phyloP scores from a whole-genome alignment of 2,113 vertebrate species.

The Melanerpes formicivorus region DNA sequence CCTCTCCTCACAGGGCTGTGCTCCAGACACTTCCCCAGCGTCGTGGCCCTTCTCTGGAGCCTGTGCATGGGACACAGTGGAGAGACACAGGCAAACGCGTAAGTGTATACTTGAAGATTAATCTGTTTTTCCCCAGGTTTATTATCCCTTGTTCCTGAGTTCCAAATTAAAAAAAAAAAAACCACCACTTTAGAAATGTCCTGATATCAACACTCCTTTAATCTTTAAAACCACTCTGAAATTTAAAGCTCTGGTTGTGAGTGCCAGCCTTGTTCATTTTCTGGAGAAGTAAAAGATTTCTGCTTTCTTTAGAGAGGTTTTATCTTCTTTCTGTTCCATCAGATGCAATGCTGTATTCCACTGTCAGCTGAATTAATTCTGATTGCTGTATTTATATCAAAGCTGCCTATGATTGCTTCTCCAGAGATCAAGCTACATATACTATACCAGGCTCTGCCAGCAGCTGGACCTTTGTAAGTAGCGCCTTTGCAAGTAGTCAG shows the following conservation, averaged over 20 bases:
- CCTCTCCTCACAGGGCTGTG: no score
- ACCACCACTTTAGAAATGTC: background rate
- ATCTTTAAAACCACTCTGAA: background rate
- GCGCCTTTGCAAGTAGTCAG: background rate
- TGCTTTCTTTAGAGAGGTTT: background rate
- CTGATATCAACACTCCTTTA: background rate
- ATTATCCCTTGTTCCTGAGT: background rate
- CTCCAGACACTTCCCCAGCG: no score
- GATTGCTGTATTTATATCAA: constrained; percentile 45
- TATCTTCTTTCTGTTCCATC: background rate
- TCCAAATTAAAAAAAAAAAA: background rate
- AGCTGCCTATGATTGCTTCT: background rate
- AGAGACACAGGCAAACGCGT: background rate
- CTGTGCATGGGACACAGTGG: background rate
- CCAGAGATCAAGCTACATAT: constrained; percentile 1
- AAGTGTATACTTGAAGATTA: background rate
- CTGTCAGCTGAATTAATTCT: constrained; percentile 45
- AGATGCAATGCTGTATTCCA: background rate
- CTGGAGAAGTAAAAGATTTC: background rate
- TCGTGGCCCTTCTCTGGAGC: no score
- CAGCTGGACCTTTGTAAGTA: background rate
- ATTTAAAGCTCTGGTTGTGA: background rate
- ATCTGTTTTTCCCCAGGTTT: background rate
- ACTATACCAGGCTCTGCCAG: background rate
- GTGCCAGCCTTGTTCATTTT: background rate